These are phyloP conservation scores for Ornithorhynchus anatinus DNA, from an alignment of 2,113 vertebrate species.

Conservation along the genomic window DNA sequence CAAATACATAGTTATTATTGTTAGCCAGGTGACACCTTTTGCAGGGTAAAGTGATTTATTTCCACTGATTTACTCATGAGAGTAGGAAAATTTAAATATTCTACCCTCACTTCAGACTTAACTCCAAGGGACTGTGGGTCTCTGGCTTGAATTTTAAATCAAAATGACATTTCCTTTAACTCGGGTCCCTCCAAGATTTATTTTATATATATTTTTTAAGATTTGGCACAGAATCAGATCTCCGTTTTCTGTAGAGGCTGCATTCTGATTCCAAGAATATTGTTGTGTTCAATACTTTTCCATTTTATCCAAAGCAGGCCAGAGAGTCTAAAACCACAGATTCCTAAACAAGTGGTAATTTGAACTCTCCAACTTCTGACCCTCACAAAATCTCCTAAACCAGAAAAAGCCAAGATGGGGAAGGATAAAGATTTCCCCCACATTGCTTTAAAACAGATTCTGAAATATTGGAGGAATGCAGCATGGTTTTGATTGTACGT, in stretches of 20 bases:
- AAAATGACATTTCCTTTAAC: not conserved
- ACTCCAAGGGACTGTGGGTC: not conserved
- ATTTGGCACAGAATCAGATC: not conserved
- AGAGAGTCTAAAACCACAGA: not conserved
- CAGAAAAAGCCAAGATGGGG: not conserved
- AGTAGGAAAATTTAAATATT: too few relatives aligned
- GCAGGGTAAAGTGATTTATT: too few relatives aligned
- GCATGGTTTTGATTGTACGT: not conserved
- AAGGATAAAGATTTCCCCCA: accelerated
- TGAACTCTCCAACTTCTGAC: too few relatives aligned
- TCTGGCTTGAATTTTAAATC: not conserved
- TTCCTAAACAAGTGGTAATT: accelerated
- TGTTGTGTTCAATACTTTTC: too few relatives aligned
- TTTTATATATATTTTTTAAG: not conserved
- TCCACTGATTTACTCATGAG: too few relatives aligned
- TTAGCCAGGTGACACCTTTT: too few relatives aligned
- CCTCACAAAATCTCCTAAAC: not conserved
- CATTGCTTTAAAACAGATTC: not conserved
- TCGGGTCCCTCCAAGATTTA: too few relatives aligned
- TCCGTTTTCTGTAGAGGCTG: not conserved
- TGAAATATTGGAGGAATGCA: not conserved
- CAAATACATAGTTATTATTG: too few relatives aligned
- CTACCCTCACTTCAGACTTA: not conserved
- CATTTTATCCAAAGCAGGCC: not conserved
- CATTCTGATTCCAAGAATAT: too few relatives aligned